Base-by-base conservation (phyloP, 2,888 invertebrate species). In the Meandrusa payeni region DNA sequence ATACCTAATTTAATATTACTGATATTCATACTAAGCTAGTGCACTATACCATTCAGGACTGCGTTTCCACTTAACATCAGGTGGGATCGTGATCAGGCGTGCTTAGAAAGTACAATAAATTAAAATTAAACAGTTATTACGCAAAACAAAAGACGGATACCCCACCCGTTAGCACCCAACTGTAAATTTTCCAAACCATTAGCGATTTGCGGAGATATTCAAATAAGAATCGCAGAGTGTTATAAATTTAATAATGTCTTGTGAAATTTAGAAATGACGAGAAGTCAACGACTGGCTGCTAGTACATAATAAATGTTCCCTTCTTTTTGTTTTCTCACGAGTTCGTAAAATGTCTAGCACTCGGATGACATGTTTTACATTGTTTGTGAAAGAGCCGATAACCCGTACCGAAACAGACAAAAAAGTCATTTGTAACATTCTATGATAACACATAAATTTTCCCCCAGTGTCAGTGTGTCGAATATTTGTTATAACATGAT, bases 291-390 rank as follows among this genome's bases (percentile, higher is more conserved):
- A 11, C 27, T 22, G 15, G 15, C 13, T 41, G 13, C 29, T 17
- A 28, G 12, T 38, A 27, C 20, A 22, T 41, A 26, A 33, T 19
- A 32, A 29, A 42, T 36, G 13, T 9, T n/a, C 17, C 5, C 13
- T 12, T 37, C 12, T 37, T 24, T 31, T 31, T 22, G 7, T 32
- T 27, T 24, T 37, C 29, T 36, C 24, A 22, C 26, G 31, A 26
- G 31, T 26, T 19, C 20, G 43, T 37, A 37, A 28, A 27, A 19
- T 31, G 36, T 37, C 37, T 31, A 37, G 31, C 37, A 12, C 19
- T 31, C 24, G 19, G 26, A 26, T 32, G 32, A 26, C 26, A 38
- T 38, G 26, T 37, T 31, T 43, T 37, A 43, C 27, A 37, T 43
- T 43, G 24, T 37, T 32, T 31, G 29, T 29, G 12, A 36, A 28